Base-by-base conservation (phyloP, 2,888 invertebrate genomes). In the Steromphala cineraria region DNA sequence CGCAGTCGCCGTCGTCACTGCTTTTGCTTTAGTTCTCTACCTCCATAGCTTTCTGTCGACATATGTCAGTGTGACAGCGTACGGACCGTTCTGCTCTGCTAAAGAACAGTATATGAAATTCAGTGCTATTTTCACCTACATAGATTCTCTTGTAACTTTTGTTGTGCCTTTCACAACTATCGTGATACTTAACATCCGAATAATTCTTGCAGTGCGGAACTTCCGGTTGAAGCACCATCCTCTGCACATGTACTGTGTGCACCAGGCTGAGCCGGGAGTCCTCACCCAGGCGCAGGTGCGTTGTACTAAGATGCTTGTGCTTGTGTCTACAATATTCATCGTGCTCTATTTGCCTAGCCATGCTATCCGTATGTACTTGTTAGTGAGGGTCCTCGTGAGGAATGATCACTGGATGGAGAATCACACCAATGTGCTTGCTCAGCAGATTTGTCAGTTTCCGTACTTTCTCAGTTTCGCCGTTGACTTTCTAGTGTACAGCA, bases 301-400 rank as follows among this genome's bases (percentile, higher is more conserved):
- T 19, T 83, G 89, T 21, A 90, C 89, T 7, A 86, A 88, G 24
- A 90, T 90, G 88, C 82, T 92, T 71, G 87, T 91, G 21, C 85
- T 89, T 28, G 88, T 92, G 21, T 91, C 91, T 17, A 89, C 86
- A 17, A 87, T 91, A 8, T 90, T 90, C 82, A 84, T 92, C 5
- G 82, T 91, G 15, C 87, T 91, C 7, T 89, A 89, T 67, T 81
- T 92, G 21, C 92, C 92, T 13, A 91, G 90, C 78, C 89, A 92
- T 83, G 90, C 88, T 10, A 86, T 89, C 46, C 81, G 90, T 7
- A 78, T 90, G 67, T 89, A 88, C 80, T 83, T 89, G 10, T 80
- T 89, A 53, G 81, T 91, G 5, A 78, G 82, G 67, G 81, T 46
- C 8, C 31, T 67, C 28, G 76, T 79, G 62, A 76, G 71, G 52